Conservation (phyloP, 2,888 invertebrate species). For the Lepidochitona cinerea region DNA sequence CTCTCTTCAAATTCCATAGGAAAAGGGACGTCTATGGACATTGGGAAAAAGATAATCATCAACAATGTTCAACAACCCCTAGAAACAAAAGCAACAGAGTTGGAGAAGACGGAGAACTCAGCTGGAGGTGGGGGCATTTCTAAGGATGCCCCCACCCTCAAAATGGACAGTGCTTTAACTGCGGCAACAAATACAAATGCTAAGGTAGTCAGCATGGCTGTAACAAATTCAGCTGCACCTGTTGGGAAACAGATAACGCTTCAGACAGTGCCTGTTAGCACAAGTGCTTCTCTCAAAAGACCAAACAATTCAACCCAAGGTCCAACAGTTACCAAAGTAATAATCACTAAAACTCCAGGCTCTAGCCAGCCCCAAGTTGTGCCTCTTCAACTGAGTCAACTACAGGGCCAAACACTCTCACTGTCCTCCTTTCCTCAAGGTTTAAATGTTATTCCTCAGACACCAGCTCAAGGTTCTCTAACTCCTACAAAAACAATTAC, state of each 20-base stretch:
- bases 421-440: slow-evolving; percentile 20
- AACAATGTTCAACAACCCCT: slow-evolving; percentile 15
- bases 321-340: slow-evolving; percentile 66
- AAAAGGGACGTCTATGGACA: not conserved
- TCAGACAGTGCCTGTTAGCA: not conserved
- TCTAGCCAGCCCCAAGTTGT: slow-evolving; percentile 62
- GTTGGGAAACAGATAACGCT: not conserved
- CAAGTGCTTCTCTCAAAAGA: slow-evolving; percentile 29
- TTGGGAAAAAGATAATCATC: not conserved
- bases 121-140: not conserved
- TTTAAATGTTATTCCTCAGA: slow-evolving; percentile 30
- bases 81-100: slow-evolving; percentile 24
- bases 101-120: slow-evolving; percentile 22
- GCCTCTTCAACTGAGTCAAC: slow-evolving; percentile 42
- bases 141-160: not conserved
- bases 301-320: slow-evolving; percentile 33
- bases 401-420: slow-evolving; percentile 34
- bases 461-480: not conserved
- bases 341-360: slow-evolving; percentile 65
- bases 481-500: slow-evolving; percentile 77
- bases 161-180: not conserved
- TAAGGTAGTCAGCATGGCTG: not conserved
- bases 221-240: too few relatives aligned
- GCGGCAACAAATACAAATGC: not conserved
- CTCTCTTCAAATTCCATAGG: not conserved